phyloP scores from a whole-genome alignment of 2,797 vertebrate genomes.

The Pelochelys cantorii region DNA sequence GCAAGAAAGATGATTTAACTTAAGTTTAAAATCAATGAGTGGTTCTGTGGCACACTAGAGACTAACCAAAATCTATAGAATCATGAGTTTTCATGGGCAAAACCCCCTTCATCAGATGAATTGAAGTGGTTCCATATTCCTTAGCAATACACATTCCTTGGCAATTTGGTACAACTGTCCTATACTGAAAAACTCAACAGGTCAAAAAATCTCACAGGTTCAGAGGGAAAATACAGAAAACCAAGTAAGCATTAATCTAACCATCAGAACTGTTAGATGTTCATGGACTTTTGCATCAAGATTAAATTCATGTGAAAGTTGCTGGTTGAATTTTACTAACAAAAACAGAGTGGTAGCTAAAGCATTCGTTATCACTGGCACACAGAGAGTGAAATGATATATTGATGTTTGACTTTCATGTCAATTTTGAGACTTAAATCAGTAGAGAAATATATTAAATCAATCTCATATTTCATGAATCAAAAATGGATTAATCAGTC shows the following conservation, averaged over 20 bases:
- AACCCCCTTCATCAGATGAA: too few relatives aligned
- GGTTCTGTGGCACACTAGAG: too few relatives aligned
- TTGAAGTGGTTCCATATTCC: too few relatives aligned
- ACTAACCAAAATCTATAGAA: too few relatives aligned
- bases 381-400: background rate
- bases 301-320: constrained; percentile 35
- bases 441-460: constrained; percentile 38
- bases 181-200: constrained; percentile 39
- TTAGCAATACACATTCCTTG: background rate
- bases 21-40: too few relatives aligned
- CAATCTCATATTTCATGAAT: constrained; percentile 58
- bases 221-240: constrained; percentile 32
- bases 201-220: constrained; percentile 42
- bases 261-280: constrained; percentile 13
- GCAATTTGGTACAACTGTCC: constrained; percentile 11
- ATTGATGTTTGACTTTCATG: background rate
- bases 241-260: constrained; percentile 33
- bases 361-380: background rate
- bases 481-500: constrained; percentile 57
- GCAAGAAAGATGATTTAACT: background rate
- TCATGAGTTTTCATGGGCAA: too few relatives aligned
- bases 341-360: background rate
- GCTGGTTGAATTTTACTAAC: constrained; percentile 21
- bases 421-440: constrained; percentile 29
- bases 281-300: constrained; percentile 56